These are phyloP conservation scores for Sebastes melanostomus DNA, from an alignment of 2,797 vertebrate species.

Conservation along the genomic window DNA sequence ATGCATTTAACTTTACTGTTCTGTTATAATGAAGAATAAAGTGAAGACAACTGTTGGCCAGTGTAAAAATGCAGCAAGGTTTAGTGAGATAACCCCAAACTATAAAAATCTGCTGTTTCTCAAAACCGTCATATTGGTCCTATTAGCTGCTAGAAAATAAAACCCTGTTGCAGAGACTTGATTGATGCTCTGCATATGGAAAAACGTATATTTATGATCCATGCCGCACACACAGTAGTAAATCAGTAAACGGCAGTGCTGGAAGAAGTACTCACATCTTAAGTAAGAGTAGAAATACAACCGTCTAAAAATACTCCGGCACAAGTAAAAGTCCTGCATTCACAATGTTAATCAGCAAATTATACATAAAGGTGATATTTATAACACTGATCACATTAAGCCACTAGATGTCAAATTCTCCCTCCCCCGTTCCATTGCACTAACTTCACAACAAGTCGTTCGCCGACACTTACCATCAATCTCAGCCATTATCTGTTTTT, in stretches of 20 bases:
- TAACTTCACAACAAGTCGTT: no score
- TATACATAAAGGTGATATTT: no score
- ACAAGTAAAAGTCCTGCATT: no score
- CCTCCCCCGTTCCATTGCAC: no score
- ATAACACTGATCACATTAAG: no score
- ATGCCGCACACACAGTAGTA: neutral
- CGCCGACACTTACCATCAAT: no score
- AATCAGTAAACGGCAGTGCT: neutral
- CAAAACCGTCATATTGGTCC: neutral
- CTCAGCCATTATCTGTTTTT: no score
- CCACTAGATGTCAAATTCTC: no score
- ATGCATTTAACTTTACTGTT: neutral
- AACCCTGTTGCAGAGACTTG: neutral
- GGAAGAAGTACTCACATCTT: no score
- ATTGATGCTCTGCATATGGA: neutral
- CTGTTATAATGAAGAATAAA: neutral
- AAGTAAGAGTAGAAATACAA: no score
- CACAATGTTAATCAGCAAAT: no score
- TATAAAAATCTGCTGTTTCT: neutral
- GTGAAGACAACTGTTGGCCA: neutral
- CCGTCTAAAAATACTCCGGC: neutral
- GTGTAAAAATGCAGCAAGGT: neutral
- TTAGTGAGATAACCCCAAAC: neutral
- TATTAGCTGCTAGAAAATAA: neutral
- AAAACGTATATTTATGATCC: neutral